Evolutionary conservation across 1,140 invertebrate genomes (phyloP).

Genomic region (Gerris buenoi): DNA sequence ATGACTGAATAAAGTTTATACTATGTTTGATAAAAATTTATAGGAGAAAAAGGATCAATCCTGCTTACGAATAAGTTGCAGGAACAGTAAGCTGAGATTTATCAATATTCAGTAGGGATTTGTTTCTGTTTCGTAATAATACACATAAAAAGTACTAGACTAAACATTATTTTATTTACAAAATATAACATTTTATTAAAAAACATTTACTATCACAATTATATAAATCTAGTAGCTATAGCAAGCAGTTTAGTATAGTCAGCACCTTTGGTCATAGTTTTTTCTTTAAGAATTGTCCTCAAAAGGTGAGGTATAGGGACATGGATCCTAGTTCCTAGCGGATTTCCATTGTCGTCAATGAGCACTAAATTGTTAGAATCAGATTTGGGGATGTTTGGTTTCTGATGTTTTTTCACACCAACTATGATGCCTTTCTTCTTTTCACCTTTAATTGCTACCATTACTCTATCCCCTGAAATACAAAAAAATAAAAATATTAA

Average conservation of each 20-base stretch:
- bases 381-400: conserved; percentile 71
- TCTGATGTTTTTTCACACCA: conserved; percentile 73
- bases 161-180: too few relatives aligned
- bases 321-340: conserved; percentile 82
- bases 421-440: conserved; percentile 93
- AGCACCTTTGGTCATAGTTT: conserved; percentile 63
- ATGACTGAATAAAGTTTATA: too few relatives aligned
- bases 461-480: conserved; percentile 62
- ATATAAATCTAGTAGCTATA: conserved; percentile 86
- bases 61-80: too few relatives aligned
- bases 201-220: too few relatives aligned
- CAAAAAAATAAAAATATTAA: conserved; percentile 14
- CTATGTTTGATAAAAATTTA: too few relatives aligned
- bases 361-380: conserved; percentile 95
- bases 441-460: conserved; percentile 92
- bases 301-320: conserved; percentile 87
- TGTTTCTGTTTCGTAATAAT: too few relatives aligned
- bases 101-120: too few relatives aligned
- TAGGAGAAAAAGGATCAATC: too few relatives aligned
- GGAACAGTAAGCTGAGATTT: too few relatives aligned
- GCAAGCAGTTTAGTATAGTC: conserved; percentile 91
- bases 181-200: too few relatives aligned
- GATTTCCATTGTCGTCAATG: conserved; percentile 84
- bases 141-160: too few relatives aligned
- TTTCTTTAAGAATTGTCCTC: conserved; percentile 70